phyloP scores from a whole-genome alignment of 2,888 invertebrate genomes.

The Serripes groenlandicus region DNA sequence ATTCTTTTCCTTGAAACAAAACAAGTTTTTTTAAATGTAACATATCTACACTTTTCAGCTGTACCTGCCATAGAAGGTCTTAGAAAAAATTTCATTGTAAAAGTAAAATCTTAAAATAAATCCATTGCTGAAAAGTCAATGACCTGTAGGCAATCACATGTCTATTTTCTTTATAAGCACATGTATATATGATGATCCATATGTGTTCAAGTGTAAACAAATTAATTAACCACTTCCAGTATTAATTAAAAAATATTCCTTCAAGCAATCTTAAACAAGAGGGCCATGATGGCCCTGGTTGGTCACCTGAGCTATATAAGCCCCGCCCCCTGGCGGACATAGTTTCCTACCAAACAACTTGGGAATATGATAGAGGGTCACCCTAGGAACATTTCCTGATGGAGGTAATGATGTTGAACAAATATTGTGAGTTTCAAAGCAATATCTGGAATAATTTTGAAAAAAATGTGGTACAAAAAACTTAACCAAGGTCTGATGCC shows the following conservation, averaged over 20 bases:
- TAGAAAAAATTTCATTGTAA: not conserved
- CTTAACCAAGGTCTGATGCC: no score
- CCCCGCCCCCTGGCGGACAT: no score
- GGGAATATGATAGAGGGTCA: no score
- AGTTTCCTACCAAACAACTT: no score
- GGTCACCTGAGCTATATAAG: not conserved
- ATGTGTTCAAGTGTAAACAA: not conserved
- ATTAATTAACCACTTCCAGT: not conserved
- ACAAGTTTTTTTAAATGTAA: not conserved
- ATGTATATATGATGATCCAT: not conserved
- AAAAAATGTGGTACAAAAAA: no score
- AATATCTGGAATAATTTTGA: no score
- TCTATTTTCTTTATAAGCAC: not conserved
- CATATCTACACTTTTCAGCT: not conserved
- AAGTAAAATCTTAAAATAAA: not conserved
- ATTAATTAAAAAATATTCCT: not conserved
- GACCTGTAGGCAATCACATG: not conserved
- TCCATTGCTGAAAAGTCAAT: not conserved
- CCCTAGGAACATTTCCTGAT: no score
- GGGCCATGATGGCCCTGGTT: not conserved
- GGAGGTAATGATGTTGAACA: no score
- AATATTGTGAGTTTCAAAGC: no score
- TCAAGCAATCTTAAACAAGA: not conserved
- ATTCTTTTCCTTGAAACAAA: slow-evolving; percentile 88
- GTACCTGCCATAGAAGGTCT: not conserved